Conservation (phyloP, 1,140 invertebrate species). For the Leptopilina clavipes region DNA sequence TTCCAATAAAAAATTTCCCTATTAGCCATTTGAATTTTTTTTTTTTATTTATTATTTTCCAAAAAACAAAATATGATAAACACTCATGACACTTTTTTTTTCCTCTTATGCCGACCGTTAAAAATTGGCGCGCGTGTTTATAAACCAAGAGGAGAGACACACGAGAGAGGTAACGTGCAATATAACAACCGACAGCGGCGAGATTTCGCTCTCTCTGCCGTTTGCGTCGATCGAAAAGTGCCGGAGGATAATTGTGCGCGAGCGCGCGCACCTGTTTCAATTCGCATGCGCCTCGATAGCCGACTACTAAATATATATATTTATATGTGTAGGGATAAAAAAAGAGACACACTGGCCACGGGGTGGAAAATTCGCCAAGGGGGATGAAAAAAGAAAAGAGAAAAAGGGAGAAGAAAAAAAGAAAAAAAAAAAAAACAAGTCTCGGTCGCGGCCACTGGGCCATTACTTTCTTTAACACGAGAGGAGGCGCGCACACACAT, state of each 20-base stretch:
- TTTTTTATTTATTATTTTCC: neutral
- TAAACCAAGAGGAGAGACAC: constrained; percentile 44
- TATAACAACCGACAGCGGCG: constrained; percentile 43
- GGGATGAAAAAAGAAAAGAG: constrained; percentile 39
- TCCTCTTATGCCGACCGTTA: neutral
- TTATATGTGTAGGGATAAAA: neutral
- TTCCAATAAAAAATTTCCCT: neutral
- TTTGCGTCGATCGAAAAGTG: constrained; percentile 73
- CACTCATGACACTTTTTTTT: neutral
- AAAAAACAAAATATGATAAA: neutral
- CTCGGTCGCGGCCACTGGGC: constrained; percentile 47
- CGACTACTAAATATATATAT: neutral
- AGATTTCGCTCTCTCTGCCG: constrained; percentile 60
- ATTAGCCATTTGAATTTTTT: neutral
- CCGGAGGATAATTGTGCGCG: constrained; percentile 55
- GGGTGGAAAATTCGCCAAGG: constrained; percentile 47
- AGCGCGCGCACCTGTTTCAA: constrained; percentile 67
- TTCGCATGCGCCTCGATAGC: constrained; percentile 72
- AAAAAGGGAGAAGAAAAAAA: constrained; percentile 49
- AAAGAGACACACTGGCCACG: constrained; percentile 44
- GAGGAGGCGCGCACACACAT: constrained; percentile 11
- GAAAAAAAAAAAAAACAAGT: constrained; percentile 52
- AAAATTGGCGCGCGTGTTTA: constrained; percentile 30
- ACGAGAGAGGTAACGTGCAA: constrained; percentile 48
- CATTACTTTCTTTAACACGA: constrained; percentile 50